Evolutionary conservation across 2,888 invertebrate genomes (phyloP), one percentile per base, ranked within the genome.

Genomic region (Flabesymbios commensalis): DNA sequence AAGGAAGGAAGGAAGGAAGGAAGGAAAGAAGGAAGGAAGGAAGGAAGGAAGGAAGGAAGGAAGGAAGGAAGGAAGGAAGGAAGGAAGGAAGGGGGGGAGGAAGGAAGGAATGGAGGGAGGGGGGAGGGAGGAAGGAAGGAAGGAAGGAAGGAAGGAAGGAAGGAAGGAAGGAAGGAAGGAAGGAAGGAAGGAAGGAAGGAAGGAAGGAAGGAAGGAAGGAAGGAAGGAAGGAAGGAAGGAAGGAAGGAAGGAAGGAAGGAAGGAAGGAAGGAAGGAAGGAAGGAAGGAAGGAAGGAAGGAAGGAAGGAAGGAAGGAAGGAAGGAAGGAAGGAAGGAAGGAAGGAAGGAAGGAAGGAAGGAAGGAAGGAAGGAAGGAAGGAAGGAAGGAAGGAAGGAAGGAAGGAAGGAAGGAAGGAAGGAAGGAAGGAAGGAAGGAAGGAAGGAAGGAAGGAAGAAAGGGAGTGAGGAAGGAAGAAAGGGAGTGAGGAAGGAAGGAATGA

Each of bases 161-260:
- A 28, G 32, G 26, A 28, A 45, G 41, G 42, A 55, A 42, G 10
- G 24, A 31, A 22, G 4, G 14, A 7, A 14, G 29, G 31, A 29
- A 22, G 24, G 28, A 33, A 26, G 24, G 26, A 31, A 36, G 32
- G 29, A n/a, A 41, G 31, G 32, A 43, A 43, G 32, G 36, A 14
- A 4, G 36, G 43, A 43, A 43, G 43, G 26, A 32, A 43, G 1
- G 31, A 26, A 28, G 24, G 43, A 39, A 41, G 28, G 1, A 42
- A 45, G 45, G 32, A n/a, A 22, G 33, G 41, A 36, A 32, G 1
- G 53, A 39, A 60, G 36, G 58, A 47, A 2, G 59, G 45, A 36
- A 1, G 28, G 33, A 32, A 42, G 28, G 28, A 48, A 33, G 41
- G 17, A 54, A 41, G 17, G 45, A 54, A 17, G 28, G 19, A n/a